These are phyloP conservation scores for Misgurnus mizolepis DNA, from an alignment of 2,113 vertebrate genomes.

Conservation along the genomic window DNA sequence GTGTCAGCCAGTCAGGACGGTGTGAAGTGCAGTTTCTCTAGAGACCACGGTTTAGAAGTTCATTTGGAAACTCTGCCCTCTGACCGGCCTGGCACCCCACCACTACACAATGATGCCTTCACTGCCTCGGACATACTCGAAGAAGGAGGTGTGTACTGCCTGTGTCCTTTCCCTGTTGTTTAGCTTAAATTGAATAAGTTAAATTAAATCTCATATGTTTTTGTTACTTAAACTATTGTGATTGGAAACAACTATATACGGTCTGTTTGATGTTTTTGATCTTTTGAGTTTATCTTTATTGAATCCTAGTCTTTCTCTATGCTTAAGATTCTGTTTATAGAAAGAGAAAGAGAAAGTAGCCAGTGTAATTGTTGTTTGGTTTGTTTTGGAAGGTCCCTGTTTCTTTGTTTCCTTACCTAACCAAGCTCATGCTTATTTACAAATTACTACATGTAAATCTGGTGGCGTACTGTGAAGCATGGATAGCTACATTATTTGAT, in stretches of 20 bases:
- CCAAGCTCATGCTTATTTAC: neutral
- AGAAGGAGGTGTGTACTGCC: constrained; percentile 68
- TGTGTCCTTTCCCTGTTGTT: neutral
- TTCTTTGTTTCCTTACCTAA: neutral
- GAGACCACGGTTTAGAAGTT: constrained; percentile 84
- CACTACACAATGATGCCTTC: constrained; percentile 89
- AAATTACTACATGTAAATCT: too few species aligned
- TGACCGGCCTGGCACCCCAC: constrained; percentile 84
- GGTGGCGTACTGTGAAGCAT: too few species aligned
- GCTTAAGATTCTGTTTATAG: neutral
- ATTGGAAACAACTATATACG: neutral
- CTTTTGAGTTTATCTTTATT: too few species aligned
- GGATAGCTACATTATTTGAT: too few species aligned
- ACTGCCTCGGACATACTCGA: constrained; percentile 71
- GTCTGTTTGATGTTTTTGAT: too few species aligned
- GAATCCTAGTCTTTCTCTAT: neutral
- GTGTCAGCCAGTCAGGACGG: constrained; percentile 90
- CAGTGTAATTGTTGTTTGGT: constrained; percentile 38
- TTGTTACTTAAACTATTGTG: neutral
- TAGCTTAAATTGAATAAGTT: neutral
- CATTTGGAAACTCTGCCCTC: constrained; percentile 85
- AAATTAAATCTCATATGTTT: neutral
- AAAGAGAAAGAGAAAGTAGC: constrained; percentile 84
- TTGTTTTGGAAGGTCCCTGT: constrained; percentile 30
- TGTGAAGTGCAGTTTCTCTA: constrained; percentile 88